Conservation (phyloP, 2,888 invertebrate species). For the Hyles lineata region DNA sequence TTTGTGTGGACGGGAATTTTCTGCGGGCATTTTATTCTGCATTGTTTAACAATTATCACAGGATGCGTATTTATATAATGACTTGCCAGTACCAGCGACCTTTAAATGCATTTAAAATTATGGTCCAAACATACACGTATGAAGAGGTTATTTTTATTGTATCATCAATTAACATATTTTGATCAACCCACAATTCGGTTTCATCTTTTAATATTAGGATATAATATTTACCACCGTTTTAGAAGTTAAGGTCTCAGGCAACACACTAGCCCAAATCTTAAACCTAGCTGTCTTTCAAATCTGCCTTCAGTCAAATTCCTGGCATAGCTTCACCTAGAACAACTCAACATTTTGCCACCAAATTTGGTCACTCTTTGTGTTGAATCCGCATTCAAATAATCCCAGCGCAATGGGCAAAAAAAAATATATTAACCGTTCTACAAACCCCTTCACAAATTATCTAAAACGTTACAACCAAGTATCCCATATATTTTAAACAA, state of each 20-base stretch:
- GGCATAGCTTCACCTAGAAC: no score
- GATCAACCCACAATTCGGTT: no score
- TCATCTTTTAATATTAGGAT: no score
- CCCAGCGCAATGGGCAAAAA: not conserved
- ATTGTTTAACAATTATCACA: conserved; percentile 30
- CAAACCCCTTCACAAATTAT: not conserved
- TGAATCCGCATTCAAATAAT: no score
- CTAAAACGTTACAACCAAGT: not conserved
- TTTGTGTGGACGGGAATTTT: conserved; percentile 13
- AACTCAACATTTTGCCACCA: no score
- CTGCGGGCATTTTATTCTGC: conserved; percentile 29
- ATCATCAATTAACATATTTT: not conserved
- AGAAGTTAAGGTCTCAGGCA: no score
- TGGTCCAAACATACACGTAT: not conserved
- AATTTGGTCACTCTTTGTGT: no score
- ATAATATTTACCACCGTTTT: no score
- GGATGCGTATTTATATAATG: conserved; percentile 16
- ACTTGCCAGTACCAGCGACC: not conserved
- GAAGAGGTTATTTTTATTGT: not conserved
- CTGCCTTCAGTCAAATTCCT: no score
- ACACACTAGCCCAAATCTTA: no score
- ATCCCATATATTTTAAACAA: conserved; percentile 15
- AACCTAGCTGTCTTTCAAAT: no score
- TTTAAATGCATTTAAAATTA: not conserved
- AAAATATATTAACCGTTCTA: not conserved